phyloP scores from a whole-genome alignment of 2,113 vertebrate genomes.

The Dendropsophus ebraccatus region DNA sequence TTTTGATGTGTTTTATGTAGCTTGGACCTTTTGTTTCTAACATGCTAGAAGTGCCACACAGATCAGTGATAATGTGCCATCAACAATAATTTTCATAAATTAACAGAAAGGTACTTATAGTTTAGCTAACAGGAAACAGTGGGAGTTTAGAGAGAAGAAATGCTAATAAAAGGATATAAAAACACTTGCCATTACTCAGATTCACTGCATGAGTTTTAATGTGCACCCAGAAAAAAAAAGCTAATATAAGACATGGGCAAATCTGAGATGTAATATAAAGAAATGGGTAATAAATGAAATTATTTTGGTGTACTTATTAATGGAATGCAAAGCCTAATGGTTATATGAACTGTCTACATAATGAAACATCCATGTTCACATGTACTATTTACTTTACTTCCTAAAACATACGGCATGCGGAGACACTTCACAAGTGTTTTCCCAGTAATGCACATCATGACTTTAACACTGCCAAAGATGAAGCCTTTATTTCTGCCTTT shows the following conservation, averaged over 20 bases:
- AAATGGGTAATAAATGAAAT: conserved; percentile 44
- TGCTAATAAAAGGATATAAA: conserved; percentile 90
- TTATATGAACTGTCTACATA: conserved; percentile 34
- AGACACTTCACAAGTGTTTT: conserved; percentile 30
- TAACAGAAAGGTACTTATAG: conserved; percentile 90
- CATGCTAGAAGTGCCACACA: conserved; percentile 86
- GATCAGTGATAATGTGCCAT: conserved; percentile 94
- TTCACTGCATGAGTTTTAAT: conserved; percentile 87
- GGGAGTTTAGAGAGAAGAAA: conserved; percentile 84
- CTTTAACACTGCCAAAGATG: conserved; percentile 37
- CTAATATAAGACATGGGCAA: conserved; percentile 79
- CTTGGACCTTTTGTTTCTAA: conserved; percentile 87
- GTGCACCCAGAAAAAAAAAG: conserved; percentile 71
- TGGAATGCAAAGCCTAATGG: conserved; percentile 33
- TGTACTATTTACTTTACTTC: conserved; percentile 27
- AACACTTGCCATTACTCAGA: conserved; percentile 92
- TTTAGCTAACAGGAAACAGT: conserved; percentile 77
- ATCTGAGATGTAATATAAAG: conserved; percentile 70
- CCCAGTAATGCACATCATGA: conserved; percentile 59
- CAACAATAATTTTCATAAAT: conserved; percentile 98
- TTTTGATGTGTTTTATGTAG: conserved; percentile 98
- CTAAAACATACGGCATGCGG: conserved; percentile 8
- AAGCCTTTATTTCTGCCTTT: conserved; percentile 60
- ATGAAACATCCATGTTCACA: conserved; percentile 28
- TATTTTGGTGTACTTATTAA: conserved; percentile 47